phyloP scores from a whole-genome alignment of 1,140 invertebrate genomes.

The Pteromalus puparum region DNA sequence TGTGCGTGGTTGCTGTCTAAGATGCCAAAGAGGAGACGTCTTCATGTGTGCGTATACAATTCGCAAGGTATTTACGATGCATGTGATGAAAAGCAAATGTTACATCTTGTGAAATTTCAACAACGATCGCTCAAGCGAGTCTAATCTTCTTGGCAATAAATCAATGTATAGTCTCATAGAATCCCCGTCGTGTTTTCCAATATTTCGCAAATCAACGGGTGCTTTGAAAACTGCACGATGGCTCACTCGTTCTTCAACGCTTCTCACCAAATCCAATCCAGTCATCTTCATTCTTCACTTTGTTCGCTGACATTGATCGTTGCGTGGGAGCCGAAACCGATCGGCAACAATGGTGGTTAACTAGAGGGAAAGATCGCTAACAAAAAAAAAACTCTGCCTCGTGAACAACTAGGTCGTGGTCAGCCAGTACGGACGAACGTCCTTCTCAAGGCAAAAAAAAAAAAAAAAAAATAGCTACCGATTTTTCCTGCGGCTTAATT shows the following conservation, averaged over 20 bases:
- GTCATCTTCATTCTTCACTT: neutral
- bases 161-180: no score
- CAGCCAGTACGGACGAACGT: neutral
- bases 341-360: neutral
- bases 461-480: neutral
- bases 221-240: no score
- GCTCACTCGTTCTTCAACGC: no score
- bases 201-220: no score
- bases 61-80: neutral
- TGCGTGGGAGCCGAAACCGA: neutral
- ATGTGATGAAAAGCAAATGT: neutral
- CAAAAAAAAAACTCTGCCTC: neutral
- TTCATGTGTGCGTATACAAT: neutral
- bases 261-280: no score
- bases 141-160: no score
- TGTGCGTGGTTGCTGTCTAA: neutral
- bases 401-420: conserved; percentile 4
- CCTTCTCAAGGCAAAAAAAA: neutral
- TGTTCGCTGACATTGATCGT: neutral
- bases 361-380: neutral
- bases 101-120: neutral
- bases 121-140: neutral
- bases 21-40: neutral
- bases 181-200: no score
- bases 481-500: neutral